Percentiles rank a stretch among this genome's conserved stretches.
phyloP scores from a whole-genome alignment of 2,113 vertebrate genomes.

The Silurus glanis region DNA sequence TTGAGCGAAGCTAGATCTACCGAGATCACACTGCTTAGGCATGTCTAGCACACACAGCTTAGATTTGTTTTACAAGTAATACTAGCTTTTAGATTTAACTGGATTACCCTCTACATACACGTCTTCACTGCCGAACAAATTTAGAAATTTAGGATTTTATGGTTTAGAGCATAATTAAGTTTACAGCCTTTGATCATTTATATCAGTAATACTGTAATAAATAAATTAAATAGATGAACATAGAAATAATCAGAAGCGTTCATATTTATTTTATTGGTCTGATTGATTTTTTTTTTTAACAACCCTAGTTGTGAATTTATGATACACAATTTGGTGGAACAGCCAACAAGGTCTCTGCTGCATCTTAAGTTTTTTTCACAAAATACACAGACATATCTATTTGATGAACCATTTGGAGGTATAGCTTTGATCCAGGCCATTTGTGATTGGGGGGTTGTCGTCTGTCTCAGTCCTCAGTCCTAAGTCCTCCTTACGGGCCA shows the following conservation, averaged over 20 bases:
- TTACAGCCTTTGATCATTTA: not conserved
- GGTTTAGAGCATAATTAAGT: not conserved
- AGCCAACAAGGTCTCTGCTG: not conserved
- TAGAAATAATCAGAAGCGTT: not conserved
- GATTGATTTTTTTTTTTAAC: not conserved
- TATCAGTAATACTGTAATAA: not conserved
- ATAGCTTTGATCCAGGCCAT: slow-evolving; percentile 39
- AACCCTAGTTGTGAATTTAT: not conserved
- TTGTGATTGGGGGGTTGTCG: not conserved
- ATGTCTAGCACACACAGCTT: not conserved
- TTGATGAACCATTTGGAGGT: slow-evolving; percentile 32
- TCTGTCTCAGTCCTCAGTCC: slow-evolving; percentile 19
- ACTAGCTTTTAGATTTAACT: not conserved
- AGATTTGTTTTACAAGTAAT: not conserved
- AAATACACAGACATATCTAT: slow-evolving; percentile 42
- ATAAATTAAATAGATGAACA: not conserved
- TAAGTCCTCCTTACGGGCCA: slow-evolving; percentile 13
- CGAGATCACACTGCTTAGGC: not conserved
- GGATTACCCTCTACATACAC: not conserved
- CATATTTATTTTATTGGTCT: too few species aligned
- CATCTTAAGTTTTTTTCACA: slow-evolving; percentile 17
- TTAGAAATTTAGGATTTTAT: not conserved
- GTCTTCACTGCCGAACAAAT: too few species aligned
- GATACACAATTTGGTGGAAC: not conserved
- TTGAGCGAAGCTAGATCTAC: not conserved